Evolutionary conservation across 2,888 invertebrate species (phyloP).

Genomic region (Hemicrepidius hirtus): DNA sequence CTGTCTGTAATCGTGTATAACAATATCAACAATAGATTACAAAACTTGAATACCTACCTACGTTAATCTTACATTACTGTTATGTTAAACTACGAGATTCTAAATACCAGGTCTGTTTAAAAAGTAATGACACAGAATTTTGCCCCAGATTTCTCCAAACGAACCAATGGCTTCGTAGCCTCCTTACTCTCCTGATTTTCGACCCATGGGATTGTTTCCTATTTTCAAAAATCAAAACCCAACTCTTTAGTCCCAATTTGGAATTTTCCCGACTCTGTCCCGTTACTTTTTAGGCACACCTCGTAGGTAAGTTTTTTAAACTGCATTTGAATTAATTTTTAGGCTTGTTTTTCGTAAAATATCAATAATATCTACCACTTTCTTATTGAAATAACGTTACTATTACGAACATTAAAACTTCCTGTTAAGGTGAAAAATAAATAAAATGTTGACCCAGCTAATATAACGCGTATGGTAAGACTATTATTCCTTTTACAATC

Average conservation of each 20-base stretch:
- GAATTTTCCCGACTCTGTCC: too few relatives aligned
- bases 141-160: too few relatives aligned
- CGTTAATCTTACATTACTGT: background rate
- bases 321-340: too few relatives aligned
- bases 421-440: slow-evolving; percentile 8
- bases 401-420: slow-evolving; percentile 11
- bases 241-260: too few relatives aligned
- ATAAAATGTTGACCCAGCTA: background rate
- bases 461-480: background rate
- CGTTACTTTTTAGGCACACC: too few relatives aligned
- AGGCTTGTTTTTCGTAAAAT: background rate
- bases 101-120: too few relatives aligned
- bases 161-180: too few relatives aligned
- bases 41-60: background rate
- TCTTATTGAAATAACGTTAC: slow-evolving; percentile 33
- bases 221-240: too few relatives aligned
- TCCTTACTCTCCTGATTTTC: too few relatives aligned
- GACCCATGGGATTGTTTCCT: too few relatives aligned
- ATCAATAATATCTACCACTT: slow-evolving; percentile 24
- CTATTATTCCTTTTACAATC: slow-evolving; percentile 1
- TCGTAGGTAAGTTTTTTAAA: too few relatives aligned
- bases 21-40: background rate
- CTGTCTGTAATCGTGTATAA: background rate
- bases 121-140: too few relatives aligned
- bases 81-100: background rate